A percentile compares a stretch with the other conserved stretches of the same genome.
These are phyloP conservation scores for Cyanoramphus novaezelandiae DNA, from an alignment of 2,113 vertebrate species.

Conservation along the genomic window DNA sequence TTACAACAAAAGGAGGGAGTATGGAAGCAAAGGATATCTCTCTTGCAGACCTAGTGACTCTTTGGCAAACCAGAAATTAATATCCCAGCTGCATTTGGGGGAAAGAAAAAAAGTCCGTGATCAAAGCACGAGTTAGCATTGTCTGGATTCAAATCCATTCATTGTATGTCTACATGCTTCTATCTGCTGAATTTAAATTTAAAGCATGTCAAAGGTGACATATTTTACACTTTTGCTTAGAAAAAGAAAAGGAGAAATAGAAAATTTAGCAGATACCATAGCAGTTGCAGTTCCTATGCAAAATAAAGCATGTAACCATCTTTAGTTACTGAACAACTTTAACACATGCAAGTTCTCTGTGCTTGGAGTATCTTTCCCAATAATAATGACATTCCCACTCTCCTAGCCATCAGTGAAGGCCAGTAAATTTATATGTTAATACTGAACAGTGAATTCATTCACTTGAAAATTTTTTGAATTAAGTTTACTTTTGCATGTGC, in stretches of 20 bases:
- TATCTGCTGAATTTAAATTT: neutral
- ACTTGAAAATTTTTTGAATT: neutral
- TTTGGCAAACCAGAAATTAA: neutral
- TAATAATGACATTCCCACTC: constrained; percentile 4
- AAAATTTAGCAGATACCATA: neutral
- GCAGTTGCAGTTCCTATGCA: neutral
- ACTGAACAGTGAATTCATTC: constrained; percentile 37
- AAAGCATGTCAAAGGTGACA: neutral
- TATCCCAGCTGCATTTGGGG: neutral
- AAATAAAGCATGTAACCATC: constrained; percentile 2
- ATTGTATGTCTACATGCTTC: neutral
- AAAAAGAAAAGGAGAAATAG: neutral
- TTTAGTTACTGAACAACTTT: neutral
- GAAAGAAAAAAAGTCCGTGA: neutral
- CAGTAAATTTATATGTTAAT: constrained; percentile 59
- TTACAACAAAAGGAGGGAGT: neutral
- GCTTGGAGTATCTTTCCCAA: neutral
- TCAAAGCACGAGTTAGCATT: neutral
- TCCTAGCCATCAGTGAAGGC: neutral
- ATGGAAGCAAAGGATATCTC: neutral
- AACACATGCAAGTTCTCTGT: neutral
- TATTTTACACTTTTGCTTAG: neutral
- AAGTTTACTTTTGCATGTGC: neutral
- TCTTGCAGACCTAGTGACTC: neutral
- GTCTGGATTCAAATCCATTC: neutral